Evolutionary conservation across 2,888 invertebrate species (phyloP), one percentile per base, ranked within the genome.

Genomic region (Caradrina kadenii): DNA sequence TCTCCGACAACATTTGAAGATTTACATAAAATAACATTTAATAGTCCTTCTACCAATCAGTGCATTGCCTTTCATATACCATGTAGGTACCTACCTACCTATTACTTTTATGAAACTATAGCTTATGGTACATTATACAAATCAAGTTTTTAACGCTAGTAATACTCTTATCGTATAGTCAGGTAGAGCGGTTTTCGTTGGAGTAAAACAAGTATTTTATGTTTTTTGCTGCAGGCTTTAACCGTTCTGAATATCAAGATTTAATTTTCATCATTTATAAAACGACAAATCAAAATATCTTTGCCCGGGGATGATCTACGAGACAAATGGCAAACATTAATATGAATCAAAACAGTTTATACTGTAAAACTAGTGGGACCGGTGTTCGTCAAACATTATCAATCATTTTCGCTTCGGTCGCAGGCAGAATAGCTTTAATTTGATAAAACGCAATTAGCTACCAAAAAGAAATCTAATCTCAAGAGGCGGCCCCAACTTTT

Each of bases 391-490:
- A 94, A 94, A 95, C 93, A 95, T 92, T 92, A 96, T 96, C 94
- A 95, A 96, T 96, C 95, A 96, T 88, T 81, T 84, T 87, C 83
- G 81, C 81, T 90, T 86, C 87, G 82, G 89, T 91, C 89, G 90
- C 91, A 86, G 91, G 88, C 91, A 86, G 92, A 91, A 90, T 91
- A 91, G 92, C 93, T 93, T 94, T 95, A 94, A 96, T 96, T 95
- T 96, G 96, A 96, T 96, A 96, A 95, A 95, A 95, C 90, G 93
- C 95, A 96, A 95, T 96, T 96, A 95, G 95, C 95, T 96, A 95
- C 96, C 94, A 94, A 93, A 93, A 93, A 93, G 93, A 93, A 95
- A 94, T 94, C 94, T 95, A 94, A 96, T 95, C 93, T 93, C 84
- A 87, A 88, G 90, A 92, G 91, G 91, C 93, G 91, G 92, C 89